Evolutionary conservation across 2,797 vertebrate genomes (phyloP).

Genomic region (Enteromius fasciolatus): DNA sequence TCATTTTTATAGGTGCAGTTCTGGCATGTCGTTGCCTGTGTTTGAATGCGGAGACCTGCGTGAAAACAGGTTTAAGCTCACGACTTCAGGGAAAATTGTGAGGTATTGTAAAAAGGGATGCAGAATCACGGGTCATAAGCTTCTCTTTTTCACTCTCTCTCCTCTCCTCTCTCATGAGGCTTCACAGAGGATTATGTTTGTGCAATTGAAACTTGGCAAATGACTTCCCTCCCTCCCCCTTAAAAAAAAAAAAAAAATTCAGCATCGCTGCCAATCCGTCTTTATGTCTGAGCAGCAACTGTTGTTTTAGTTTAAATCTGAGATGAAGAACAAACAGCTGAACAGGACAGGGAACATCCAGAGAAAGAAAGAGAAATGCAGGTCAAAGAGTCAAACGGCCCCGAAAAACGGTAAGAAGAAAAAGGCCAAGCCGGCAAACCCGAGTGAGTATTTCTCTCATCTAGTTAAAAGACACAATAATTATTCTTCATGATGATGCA

Average conservation of each 20-base stretch:
- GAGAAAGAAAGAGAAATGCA: constrained; percentile 33
- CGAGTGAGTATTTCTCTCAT: constrained; percentile 30
- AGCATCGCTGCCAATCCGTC: constrained; percentile 49
- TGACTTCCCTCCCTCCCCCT: constrained; percentile 60
- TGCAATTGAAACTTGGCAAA: constrained; percentile 67
- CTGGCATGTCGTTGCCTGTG: constrained; percentile 36
- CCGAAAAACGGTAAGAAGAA: constrained; percentile 46
- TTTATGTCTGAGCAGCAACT: constrained; percentile 43
- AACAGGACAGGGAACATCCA: constrained; percentile 48
- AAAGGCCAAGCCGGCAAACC: constrained; percentile 42
- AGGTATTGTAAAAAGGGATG: constrained; percentile 57
- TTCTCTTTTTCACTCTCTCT: constrained; percentile 49
- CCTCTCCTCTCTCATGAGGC: constrained; percentile 48
- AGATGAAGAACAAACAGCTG: constrained; percentile 47
- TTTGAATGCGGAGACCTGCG: constrained; percentile 1
- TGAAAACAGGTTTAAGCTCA: constrained; percentile 37
- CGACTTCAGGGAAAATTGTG: constrained; percentile 65
- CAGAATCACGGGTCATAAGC: constrained; percentile 36
- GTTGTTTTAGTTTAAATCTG: constrained; percentile 44
- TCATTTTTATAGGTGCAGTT: constrained; percentile 34
- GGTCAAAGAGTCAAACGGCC: constrained; percentile 27
- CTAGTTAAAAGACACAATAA: background rate
- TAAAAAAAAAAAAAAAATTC: constrained; percentile 49
- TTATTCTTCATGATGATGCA: background rate
- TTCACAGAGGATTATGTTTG: constrained; percentile 71